Conservation (phyloP, 64 coral and sea anemone species). For the Astreopora myriophthalma region DNA sequence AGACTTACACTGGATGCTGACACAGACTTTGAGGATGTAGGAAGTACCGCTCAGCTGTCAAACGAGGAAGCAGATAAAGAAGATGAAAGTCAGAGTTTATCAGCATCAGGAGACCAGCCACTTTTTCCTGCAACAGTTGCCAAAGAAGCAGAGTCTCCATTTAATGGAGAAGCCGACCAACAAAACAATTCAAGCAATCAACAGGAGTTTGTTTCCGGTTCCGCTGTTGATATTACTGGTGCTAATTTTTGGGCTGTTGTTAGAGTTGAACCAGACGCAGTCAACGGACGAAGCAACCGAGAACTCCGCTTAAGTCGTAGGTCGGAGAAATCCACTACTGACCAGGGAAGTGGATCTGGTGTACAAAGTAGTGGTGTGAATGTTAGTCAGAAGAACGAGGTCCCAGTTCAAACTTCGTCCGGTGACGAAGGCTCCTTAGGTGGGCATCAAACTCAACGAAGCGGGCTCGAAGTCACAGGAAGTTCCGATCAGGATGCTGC, state of each 20-base stretch:
- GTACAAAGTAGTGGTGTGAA: neutral
- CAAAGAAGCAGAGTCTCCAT: conserved; percentile 4
- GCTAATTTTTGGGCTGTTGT: conserved; percentile 43
- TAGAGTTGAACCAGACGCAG: conserved; percentile 13
- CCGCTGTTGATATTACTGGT: conserved; percentile 17
- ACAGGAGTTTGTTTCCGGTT: conserved; percentile 32
- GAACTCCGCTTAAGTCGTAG: neutral
- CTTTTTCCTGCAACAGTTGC: neutral
- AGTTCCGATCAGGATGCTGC: neutral
- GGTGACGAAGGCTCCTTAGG: neutral
- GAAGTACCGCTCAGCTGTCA: neutral
- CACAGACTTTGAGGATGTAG: neutral
- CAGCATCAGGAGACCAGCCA: conserved; percentile 12
- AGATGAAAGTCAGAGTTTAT: neutral
- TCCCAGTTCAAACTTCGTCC: neutral
- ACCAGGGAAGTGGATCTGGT: neutral
- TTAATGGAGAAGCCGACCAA: neutral
- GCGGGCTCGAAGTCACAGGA: neutral
- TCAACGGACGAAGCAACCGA: neutral
- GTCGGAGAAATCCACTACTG: neutral
- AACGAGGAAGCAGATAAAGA: neutral
- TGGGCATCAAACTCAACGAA: neutral
- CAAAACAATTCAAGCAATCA: neutral
- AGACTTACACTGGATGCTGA: neutral
- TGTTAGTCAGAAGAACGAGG: neutral